Base-by-base conservation (phyloP, 2,113 vertebrate genomes). In the Gymnobelideus leadbeateri region DNA sequence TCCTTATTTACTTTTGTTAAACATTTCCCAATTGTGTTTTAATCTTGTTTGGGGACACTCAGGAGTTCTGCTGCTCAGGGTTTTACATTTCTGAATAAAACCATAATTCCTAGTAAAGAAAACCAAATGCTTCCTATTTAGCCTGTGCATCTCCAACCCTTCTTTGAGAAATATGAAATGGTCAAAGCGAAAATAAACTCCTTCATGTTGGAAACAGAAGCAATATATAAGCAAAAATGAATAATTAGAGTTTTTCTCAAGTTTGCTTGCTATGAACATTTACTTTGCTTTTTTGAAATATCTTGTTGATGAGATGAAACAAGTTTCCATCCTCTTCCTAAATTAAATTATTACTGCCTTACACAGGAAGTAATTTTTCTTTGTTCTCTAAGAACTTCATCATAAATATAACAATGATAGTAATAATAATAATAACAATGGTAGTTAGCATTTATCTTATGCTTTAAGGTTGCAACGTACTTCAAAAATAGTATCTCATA, bases 201-300 rank as follows among this genome's bases (percentile, higher is more conserved):
- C 19, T 47, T 93, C 93, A 94, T 91, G 43, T 77, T 90, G 4
- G 31, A 77, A 93, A 49, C 0, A 0, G 94, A 53, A n/a, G 4
- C 46, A 95, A 95, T 49, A 96, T 89, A 31, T 24, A 68, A 37
- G 25, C 89, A 93, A 89, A 2, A 96, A 51, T 89, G 51, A 96
- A 50, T 77, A n/a, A 50, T 21, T 47, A 93, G 53, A 91, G 4
- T 92, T 89, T 3, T 93, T 91, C 94, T 94, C 89, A 94, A 3
- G 46, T 89, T 0, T 16, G 68, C 19, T 50, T 47, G 1, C 77
- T 26, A n/a, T 68, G 68, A 43, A 84, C 8, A 47, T 92, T 89
- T 37, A 7, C 2, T 6, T 46, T 10, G 77, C 25, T 1, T 43
- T 93, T 93, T 92, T 53, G 55, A 93, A 92, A 93, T 21, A 11